Percentiles rank a stretch among this genome's conserved stretches.
Conservation (phyloP, 1,140 invertebrate genomes). For the Aporrectodea caliginosa region DNA sequence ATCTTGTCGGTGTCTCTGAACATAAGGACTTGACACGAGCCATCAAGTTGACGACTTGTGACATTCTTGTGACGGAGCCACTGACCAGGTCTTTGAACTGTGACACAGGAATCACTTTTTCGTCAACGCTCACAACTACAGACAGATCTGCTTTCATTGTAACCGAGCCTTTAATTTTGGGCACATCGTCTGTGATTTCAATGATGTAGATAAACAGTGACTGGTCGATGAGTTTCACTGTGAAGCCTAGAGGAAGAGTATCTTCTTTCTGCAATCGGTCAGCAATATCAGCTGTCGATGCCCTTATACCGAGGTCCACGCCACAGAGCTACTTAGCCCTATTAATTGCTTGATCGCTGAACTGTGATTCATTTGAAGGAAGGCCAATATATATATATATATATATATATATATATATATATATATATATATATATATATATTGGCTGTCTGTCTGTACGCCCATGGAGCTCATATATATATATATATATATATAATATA, state of each 20-base stretch:
- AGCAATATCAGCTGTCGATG: background rate
- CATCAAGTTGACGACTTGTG: background rate
- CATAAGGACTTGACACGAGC: background rate
- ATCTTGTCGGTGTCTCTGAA: background rate
- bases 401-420: too few species aligned
- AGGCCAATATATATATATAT: too few species aligned
- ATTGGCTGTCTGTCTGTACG: too few species aligned
- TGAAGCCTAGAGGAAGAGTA: background rate
- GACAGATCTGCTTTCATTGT: background rate
- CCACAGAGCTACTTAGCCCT: too few species aligned
- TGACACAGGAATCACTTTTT: background rate
- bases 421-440: too few species aligned
- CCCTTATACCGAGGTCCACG: too few species aligned
- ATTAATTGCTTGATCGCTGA: too few species aligned
- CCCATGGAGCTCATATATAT: too few species aligned
- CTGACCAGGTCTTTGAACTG: background rate
- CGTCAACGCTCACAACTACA: background rate
- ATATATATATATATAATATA: too few species aligned
- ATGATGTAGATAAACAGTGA: background rate
- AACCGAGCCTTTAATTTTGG: background rate
- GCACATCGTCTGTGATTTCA: background rate
- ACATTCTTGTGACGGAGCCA: background rate
- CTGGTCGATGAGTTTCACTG: background rate
- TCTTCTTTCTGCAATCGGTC: background rate
- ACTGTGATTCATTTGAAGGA: too few species aligned